Percentiles rank a stretch among this genome's conserved stretches.
phyloP scores from a whole-genome alignment of 2,113 vertebrate genomes.

The Hippopotamus amphibius region DNA sequence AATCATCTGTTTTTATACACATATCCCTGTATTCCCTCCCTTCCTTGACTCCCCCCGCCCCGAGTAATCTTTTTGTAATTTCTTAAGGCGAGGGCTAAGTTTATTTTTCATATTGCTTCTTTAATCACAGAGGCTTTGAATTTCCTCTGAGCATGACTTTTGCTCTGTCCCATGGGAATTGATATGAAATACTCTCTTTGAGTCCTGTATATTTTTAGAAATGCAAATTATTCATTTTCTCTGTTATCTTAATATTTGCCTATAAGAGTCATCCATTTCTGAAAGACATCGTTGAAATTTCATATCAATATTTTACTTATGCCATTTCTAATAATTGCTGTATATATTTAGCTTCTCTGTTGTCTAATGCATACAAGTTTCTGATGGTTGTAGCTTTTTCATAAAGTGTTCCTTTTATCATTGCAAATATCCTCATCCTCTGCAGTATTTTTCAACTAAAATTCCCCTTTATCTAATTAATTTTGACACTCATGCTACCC shows the following conservation, averaged over 20 bases:
- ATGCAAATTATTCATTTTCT: constrained; percentile 12
- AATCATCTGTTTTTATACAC: no score
- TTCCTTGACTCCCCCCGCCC: no score
- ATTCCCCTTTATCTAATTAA: neutral
- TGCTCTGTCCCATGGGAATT: neutral
- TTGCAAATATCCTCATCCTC: neutral
- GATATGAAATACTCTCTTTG: neutral
- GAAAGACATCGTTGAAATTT: constrained; percentile 29
- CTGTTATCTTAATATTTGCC: neutral
- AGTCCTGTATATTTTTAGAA: neutral
- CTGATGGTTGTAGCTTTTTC: neutral
- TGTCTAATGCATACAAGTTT: neutral
- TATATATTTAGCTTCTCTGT: constrained; percentile 1
- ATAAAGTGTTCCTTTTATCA: neutral
- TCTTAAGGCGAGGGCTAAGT: neutral
- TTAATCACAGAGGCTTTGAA: neutral
- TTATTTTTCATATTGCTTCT: neutral
- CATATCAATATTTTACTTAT: constrained; percentile 33
- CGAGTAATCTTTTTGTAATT: neutral
- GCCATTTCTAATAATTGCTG: neutral
- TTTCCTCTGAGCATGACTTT: neutral
- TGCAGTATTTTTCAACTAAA: constrained; percentile 7
- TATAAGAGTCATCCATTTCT: neutral
- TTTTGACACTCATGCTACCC: neutral
- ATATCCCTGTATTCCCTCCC: no score